These are phyloP conservation scores for Vollenhovia emeryi DNA, from an alignment of 1,140 invertebrate genomes.

Conservation along the genomic window DNA sequence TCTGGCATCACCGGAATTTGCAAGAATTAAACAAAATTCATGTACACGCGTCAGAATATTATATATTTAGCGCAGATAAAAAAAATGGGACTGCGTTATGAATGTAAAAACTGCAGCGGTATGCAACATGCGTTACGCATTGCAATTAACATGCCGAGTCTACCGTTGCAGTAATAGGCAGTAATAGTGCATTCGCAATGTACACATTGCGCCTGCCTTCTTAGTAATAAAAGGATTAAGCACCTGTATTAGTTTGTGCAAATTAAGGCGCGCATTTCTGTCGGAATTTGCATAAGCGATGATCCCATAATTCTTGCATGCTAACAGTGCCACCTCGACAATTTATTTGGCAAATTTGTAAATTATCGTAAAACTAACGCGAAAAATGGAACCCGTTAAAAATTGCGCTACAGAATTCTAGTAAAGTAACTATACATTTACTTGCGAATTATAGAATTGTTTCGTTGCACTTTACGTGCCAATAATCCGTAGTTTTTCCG, in stretches of 20 bases:
- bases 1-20: not conserved
- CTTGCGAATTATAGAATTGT: not conserved
- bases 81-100: not conserved
- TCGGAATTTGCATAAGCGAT: conserved; percentile 32
- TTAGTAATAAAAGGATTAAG: conserved; percentile 49
- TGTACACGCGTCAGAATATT: not conserved
- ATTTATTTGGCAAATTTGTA: conserved; percentile 29
- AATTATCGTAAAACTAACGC: not conserved
- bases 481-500: not conserved
- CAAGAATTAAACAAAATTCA: conserved; percentile 32
- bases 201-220: not conserved
- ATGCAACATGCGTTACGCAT: conserved; percentile 15
- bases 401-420: not conserved
- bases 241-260: conserved; percentile 29
- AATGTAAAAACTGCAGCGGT: conserved; percentile 23
- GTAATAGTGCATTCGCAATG: conserved; percentile 1
- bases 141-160: not conserved
- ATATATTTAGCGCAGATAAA: not conserved
- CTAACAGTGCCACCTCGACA: not conserved
- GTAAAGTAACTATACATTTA: not conserved
- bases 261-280: conserved; percentile 21
- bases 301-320: conserved; percentile 8
- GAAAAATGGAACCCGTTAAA: not conserved
- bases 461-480: not conserved
- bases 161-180: not conserved